Evolutionary conservation across 2,888 invertebrate species (phyloP), one percentile per base, ranked within the genome.

Genomic region (Pedicia rivosa): DNA sequence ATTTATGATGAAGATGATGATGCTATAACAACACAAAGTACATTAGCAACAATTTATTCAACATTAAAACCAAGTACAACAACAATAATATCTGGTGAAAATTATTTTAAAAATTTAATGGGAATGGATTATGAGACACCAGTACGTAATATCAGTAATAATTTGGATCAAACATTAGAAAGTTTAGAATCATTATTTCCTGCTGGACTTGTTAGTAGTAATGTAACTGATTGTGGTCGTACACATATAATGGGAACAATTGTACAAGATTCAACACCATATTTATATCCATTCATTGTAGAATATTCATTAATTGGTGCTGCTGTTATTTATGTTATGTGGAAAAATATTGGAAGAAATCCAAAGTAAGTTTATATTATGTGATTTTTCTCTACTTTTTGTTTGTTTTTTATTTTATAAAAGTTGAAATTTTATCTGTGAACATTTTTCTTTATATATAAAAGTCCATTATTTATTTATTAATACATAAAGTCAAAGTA

Each of bases 231-330:
- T 41, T 90, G 88, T 55, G 84, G 79, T 40, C 72, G 84, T 25
- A 74, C 79, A 42, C 83, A 84, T 53, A 88, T 87, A 50, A 90
- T 91, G 88, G 90, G 90, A 30, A 82, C 78, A 33, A 88, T 91
- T 49, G 88, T 91, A 7, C 76, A 83, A 50, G 90, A 90, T 55
- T 83, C 92, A 0, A 87, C 92, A 8, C 94, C 94, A 1, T 94
- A 90, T 59, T 68, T 94, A 35, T 95, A 87, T 63, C 94, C 94
- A 1, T 92, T 92, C 62, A 90, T 91, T 52, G 87, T 94, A 51
- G 88, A 94, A 57, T 94, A 94, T 64, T 90, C 91, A 43, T 66
- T 94, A 45, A 90, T 95, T 52, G 91, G 91, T 14, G 90, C 92
- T 35, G 88, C 91, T 36, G 91, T 94, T 27, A 79, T 92, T 51